phyloP scores from a whole-genome alignment of 2,797 vertebrate genomes.

The Rhynchotus rufescens region DNA sequence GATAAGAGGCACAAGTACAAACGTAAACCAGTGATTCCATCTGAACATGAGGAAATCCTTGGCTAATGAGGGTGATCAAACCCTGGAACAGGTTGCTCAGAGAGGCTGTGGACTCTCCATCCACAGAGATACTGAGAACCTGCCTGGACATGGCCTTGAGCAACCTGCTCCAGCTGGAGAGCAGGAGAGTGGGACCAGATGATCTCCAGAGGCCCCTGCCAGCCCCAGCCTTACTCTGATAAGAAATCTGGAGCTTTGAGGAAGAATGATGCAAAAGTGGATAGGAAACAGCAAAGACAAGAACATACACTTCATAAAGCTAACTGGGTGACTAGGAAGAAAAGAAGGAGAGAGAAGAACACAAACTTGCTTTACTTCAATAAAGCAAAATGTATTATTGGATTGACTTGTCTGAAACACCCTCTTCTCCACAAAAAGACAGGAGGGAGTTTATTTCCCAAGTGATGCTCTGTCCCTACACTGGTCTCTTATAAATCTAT shows the following conservation, averaged over 20 bases:
- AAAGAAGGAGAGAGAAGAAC: not conserved
- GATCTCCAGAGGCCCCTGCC: not conserved
- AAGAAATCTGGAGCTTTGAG: not conserved
- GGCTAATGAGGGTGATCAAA: not conserved
- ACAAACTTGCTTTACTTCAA: not conserved
- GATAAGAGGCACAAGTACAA: not conserved
- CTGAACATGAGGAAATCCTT: not conserved
- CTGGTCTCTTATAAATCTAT: not conserved
- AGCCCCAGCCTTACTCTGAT: not conserved
- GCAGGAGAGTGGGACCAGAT: not conserved
- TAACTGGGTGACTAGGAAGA: not conserved
- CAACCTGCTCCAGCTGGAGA: not conserved
- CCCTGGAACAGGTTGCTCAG: not conserved
- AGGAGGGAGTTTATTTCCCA: not conserved
- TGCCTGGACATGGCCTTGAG: not conserved
- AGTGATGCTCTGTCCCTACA: not conserved
- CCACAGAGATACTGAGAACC: not conserved
- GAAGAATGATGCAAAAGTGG: not conserved
- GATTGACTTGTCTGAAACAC: not conserved
- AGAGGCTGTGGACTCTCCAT: not conserved
- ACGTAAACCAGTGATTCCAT: not conserved
- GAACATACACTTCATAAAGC: not conserved
- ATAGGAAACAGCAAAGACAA: not conserved
- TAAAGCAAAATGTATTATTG: not conserved
- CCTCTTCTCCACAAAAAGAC: not conserved